A percentile compares a stretch with the other conserved stretches of the same genome.
Conservation (phyloP, 2,797 vertebrate species). For the Tragopan temminckii region DNA sequence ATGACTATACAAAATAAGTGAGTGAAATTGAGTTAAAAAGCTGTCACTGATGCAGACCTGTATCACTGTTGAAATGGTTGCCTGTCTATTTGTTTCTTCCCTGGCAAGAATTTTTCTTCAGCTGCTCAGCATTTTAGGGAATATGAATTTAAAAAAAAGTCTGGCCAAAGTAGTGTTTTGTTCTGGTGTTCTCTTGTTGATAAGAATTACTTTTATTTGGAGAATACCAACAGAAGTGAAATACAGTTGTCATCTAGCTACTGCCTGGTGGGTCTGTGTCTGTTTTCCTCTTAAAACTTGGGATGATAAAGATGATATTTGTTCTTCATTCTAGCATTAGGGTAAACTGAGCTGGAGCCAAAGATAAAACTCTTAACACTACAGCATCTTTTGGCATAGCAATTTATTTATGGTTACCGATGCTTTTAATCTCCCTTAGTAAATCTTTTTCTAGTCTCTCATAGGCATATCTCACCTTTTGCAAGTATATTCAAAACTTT, state of each 20-base stretch:
- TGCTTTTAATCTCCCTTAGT: slow-evolving; percentile 43
- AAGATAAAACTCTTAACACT: neutral
- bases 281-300: neutral
- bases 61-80: neutral
- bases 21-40: neutral
- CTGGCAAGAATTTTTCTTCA: neutral
- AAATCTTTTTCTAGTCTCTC: neutral
- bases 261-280: neutral
- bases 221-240: neutral
- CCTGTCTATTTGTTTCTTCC: neutral
- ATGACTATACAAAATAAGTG: neutral
- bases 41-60: neutral
- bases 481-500: neutral
- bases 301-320: neutral
- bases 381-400: neutral
- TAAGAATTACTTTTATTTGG: neutral
- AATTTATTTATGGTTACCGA: slow-evolving; percentile 17
- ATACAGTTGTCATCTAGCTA: neutral
- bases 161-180: rapidly evolving
- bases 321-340: neutral
- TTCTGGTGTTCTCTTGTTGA: neutral
- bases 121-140: neutral
- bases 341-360: neutral
- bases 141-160: neutral
- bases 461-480: neutral